Base-by-base conservation (phyloP, 2,797 vertebrate genomes). In the Numenius phaeopus region DNA sequence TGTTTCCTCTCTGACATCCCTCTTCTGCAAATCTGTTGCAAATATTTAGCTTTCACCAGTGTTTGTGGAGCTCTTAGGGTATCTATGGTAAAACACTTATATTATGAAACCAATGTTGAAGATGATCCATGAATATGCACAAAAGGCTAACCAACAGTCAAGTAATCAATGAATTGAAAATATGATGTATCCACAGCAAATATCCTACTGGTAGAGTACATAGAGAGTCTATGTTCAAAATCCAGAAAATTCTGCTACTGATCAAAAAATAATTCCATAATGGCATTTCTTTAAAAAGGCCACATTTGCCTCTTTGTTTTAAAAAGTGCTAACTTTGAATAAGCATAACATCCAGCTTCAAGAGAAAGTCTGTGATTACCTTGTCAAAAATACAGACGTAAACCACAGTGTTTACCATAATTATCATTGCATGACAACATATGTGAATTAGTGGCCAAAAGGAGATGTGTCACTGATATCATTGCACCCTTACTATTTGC, bases 41-140 rank as follows among this genome's bases (percentile, higher is more conserved):
- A 89, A 82, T 77, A 89, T 67, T 29, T 7, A 88, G n/a, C 11
- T 67, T 76, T 59, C 87, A 69, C 23, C 27, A 76, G 30, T 67
- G 17, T 30, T 57, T 54, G 15, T 70, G 65, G 39, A 77, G 10
- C 23, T 75, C 42, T 87, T 58, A 59, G 30, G 3, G 34, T 30
- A 70, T 85, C 49, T 82, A 4, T 49, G n/a, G 14, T 72, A 71
- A 81, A 89, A 42, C 57, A 54, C 27, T 55, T 65, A 7, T 14
- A n/a, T 49, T 78, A 47, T 46, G 27, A 72, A 46, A 57, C 7
- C 14, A 30, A 20, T 14, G 8, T 20, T 37, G 58, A 57, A 91
- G 26, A 61, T 50, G 40, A 54, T 37, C 29, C 17, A 62, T 37
- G 3, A 91, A 59, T 78, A 62, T 24, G 11, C 20, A 54, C 32